These are phyloP conservation scores for Drosophila nigrodunni DNA, from an alignment of 1,140 invertebrate species.

Conservation along the genomic window DNA sequence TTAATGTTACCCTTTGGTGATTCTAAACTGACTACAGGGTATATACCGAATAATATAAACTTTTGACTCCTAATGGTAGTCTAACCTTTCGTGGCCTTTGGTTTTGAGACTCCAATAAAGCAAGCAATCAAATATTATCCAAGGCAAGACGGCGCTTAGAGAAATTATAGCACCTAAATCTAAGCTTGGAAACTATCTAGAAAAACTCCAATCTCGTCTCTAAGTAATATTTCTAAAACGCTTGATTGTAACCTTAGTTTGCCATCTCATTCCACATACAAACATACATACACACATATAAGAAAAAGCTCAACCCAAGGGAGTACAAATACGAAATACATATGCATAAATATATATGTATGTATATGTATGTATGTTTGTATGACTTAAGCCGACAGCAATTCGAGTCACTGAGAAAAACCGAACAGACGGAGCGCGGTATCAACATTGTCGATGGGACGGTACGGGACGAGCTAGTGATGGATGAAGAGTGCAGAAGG, in stretches of 20 bases:
- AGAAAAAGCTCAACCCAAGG: constrained; percentile 58
- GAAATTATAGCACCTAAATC: constrained; percentile 62
- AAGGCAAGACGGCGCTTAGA: constrained; percentile 32
- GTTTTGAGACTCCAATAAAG: constrained; percentile 5
- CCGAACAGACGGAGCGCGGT: constrained; percentile 43
- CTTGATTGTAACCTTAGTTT: constrained; percentile 64
- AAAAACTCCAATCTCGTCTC: constrained; percentile 17
- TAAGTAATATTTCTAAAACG: constrained; percentile 53
- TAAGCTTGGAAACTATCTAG: constrained; percentile 33
- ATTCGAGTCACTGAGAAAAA: constrained; percentile 72
- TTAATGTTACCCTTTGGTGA: too few species aligned
- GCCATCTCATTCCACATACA: constrained; percentile 57
- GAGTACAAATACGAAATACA: constrained; percentile 39
- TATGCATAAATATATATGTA: constrained; percentile 13
- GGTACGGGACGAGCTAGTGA: constrained; percentile 5
- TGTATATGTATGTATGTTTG: constrained; percentile 5
- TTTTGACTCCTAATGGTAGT: neutral
- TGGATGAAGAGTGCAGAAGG: constrained; percentile 6
- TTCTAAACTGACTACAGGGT: neutral
- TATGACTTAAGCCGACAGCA: constrained; percentile 78
- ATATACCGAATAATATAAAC: neutral
- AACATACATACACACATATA: constrained; percentile 58
- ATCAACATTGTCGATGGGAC: constrained; percentile 38
- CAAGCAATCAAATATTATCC: constrained; percentile 20
- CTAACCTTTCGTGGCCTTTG: neutral